These are phyloP conservation scores for Heliocidaris tuberculata DNA, from an alignment of 35 echinoderm and acorn worm genomes.

Conservation along the genomic window DNA sequence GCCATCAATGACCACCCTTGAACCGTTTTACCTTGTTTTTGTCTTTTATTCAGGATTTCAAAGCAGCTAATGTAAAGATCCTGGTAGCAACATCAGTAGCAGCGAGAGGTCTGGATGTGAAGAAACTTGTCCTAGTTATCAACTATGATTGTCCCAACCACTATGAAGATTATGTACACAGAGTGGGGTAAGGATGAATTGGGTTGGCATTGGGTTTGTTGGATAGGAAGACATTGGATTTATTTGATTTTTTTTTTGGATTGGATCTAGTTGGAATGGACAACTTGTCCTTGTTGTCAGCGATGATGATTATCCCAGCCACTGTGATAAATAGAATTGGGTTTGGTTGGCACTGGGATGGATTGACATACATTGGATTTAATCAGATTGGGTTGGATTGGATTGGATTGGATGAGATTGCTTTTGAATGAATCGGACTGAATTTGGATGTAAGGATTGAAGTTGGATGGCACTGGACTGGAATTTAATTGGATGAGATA, in stretches of 20 bases:
- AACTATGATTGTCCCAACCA: slow-evolving; percentile 99
- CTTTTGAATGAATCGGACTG: not conserved
- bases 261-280: too few relatives aligned
- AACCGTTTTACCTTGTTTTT: not conserved
- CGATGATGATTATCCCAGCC: too few relatives aligned
- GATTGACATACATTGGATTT: too few relatives aligned
- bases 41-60: slow-evolving; percentile 77
- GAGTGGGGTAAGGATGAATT: slow-evolving; percentile 56
- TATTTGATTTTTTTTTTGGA: too few relatives aligned
- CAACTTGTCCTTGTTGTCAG: too few relatives aligned
- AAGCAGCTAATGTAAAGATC: slow-evolving; percentile 74
- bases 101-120: slow-evolving; percentile 88
- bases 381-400: too few relatives aligned
- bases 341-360: too few relatives aligned
- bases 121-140: slow-evolving; percentile 86
- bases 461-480: not conserved
- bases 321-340: too few relatives aligned
- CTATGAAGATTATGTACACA: slow-evolving; percentile 97
- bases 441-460: too few relatives aligned
- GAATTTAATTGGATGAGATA: not conserved
- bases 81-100: slow-evolving; percentile 88
- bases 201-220: too few relatives aligned
- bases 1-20: not conserved
- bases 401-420: slow-evolving; percentile 64
- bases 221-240: too few relatives aligned